These are phyloP conservation scores for Denticeps clupeoides DNA, from an alignment of 2,797 vertebrate genomes.

Conservation along the genomic window DNA sequence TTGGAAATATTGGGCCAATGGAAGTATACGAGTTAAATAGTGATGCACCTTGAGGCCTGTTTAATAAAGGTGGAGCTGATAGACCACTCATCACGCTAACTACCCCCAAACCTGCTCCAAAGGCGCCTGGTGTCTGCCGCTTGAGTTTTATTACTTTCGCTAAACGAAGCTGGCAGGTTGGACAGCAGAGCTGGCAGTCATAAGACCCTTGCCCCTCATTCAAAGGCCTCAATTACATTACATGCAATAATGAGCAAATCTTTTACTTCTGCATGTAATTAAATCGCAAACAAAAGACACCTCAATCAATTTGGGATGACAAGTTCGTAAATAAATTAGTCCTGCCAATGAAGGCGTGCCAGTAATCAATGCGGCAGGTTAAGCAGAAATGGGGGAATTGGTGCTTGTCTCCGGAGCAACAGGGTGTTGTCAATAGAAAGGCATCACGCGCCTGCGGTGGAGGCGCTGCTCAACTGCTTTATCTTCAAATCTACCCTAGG, in stretches of 20 bases:
- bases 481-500: too few relatives aligned
- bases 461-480: too few relatives aligned
- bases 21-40: slow-evolving; percentile 17
- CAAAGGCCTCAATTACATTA: slow-evolving; percentile 91
- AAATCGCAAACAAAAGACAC: slow-evolving; percentile 83
- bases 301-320: slow-evolving; percentile 91
- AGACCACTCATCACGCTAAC: slow-evolving; percentile 32
- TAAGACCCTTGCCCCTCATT: slow-evolving; percentile 81
- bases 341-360: slow-evolving; percentile 71
- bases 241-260: slow-evolving; percentile 96
- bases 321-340: slow-evolving; percentile 99
- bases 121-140: slow-evolving; percentile 38
- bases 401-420: too few relatives aligned
- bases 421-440: too few relatives aligned
- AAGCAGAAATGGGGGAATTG: slow-evolving; percentile 56
- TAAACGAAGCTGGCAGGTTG: slow-evolving; percentile 83
- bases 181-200: slow-evolving; percentile 72
- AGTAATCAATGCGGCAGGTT: slow-evolving; percentile 80
- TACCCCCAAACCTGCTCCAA: slow-evolving; percentile 29
- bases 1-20: too few relatives aligned
- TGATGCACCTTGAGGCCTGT: slow-evolving; percentile 20
- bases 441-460: too few relatives aligned
- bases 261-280: slow-evolving; percentile 95
- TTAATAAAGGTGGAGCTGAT: slow-evolving; percentile 33
- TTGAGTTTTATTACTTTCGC: slow-evolving; percentile 47